Evolutionary conservation across 2,113 vertebrate genomes (phyloP), one percentile per base, ranked within the genome.

Genomic region (Barbus barbus): DNA sequence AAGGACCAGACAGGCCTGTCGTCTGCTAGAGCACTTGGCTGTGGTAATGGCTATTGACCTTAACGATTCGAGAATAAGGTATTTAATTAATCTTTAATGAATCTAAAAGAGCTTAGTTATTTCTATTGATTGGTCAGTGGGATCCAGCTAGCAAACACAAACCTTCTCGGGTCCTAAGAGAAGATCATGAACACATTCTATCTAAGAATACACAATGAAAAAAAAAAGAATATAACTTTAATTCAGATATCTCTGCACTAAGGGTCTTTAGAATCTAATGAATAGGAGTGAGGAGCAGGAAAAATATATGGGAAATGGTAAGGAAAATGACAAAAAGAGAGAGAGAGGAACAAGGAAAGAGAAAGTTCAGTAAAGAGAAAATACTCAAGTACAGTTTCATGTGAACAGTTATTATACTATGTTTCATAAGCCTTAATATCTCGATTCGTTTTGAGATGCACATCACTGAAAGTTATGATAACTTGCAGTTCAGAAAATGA

Each of bases 71-170:
- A 82, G 46, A 82, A 82, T 82, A 56, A 48, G 78, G 78, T 69
- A n/a, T 69, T 81, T 81, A 69, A 82, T 82, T 53, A 82, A 82
- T 56, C 28, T 81, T 81, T 81, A 81, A 71, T 71, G 46, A 81
- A 31, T 82, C 46, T 36, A 56, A 82, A 71, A 71, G 73, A 76
- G 63, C 46, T 82, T 9, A 56, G 63, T 53, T 72, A n/a, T 72
- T 82, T n/a, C 8, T 13, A 82, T 82, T 38, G 80, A 72, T 82
- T 71, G 14, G 46, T 13, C 46, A 69, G 1, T 44, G 16, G 41
- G 78, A 67, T 48, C 46, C 80, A 48, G 26, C 11, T 44, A 48
- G 71, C 22, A 75, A 84, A 44, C 69, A 22, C 14, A 0, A 24
- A 38, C 22, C 31, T 11, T 16, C 18, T 18, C 20, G 5, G 18